Evolutionary conservation across 2,797 vertebrate genomes (phyloP).

Genomic region (Spinibarbus caldwelli): DNA sequence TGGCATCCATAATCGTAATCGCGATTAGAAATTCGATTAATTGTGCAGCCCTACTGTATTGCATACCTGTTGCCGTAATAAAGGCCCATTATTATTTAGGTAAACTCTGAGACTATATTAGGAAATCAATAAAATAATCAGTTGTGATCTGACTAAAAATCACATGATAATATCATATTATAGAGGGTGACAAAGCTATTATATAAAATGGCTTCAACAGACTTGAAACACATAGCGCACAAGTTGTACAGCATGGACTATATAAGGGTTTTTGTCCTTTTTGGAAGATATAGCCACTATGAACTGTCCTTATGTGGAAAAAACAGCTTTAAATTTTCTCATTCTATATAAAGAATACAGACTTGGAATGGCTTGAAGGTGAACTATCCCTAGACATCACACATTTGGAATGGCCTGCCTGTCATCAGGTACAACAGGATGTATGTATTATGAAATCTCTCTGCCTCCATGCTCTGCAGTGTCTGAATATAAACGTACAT

Average conservation of each 20-base stretch:
- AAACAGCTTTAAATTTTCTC: not conserved
- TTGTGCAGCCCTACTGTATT: no score
- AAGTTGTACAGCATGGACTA: not conserved
- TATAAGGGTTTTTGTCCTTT: not conserved
- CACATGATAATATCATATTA: not conserved
- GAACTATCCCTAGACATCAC: not conserved
- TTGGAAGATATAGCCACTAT: not conserved
- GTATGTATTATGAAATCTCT: slow-evolving; percentile 2
- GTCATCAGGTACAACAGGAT: not conserved
- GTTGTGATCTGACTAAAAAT: not conserved
- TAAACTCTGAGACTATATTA: no score
- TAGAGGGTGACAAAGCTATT: not conserved
- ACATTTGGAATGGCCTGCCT: not conserved
- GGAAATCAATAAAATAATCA: no score
- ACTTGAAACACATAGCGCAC: not conserved
- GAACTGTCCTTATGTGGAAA: not conserved
- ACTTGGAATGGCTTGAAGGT: not conserved
- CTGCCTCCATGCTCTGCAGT: not conserved
- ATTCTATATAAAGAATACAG: not conserved
- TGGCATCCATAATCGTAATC: no score
- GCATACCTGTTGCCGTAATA: not conserved
- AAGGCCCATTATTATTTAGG: not conserved
- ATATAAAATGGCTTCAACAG: not conserved
- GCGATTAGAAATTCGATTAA: no score
- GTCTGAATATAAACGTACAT: not conserved